Percentiles rank a stretch among this genome's conserved stretches.
These are phyloP conservation scores for Agonopterix alstromeriana DNA, from an alignment of 2,888 invertebrate species.

Conservation along the genomic window DNA sequence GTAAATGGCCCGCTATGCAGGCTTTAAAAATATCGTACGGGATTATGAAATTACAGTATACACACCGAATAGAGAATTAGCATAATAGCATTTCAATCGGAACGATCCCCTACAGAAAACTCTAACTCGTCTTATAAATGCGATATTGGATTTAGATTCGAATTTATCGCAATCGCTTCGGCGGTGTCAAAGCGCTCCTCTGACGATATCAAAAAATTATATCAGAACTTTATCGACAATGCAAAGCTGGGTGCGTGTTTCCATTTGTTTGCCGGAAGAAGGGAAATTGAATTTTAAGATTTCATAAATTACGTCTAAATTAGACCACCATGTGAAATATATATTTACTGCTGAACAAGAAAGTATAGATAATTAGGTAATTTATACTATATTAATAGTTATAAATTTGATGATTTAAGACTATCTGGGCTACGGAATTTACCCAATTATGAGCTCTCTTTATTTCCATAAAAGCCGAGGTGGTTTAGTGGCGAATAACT, in stretches of 20 bases:
- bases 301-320: not conserved
- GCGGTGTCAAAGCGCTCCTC: slow-evolving; percentile 51
- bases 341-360: too few species aligned
- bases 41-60: not conserved
- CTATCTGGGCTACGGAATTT: too few species aligned
- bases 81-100: slow-evolving; percentile 41
- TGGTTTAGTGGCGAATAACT: too few species aligned
- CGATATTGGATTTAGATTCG: slow-evolving; percentile 62
- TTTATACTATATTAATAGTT: too few species aligned
- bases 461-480: too few species aligned
- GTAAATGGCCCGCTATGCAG: too few species aligned
- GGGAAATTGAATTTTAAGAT: not conserved
- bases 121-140: slow-evolving; percentile 30
- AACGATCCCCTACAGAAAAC: slow-evolving; percentile 36
- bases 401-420: too few species aligned
- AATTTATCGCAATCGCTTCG: slow-evolving; percentile 56
- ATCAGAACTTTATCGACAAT: slow-evolving; percentile 60
- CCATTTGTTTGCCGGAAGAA: slow-evolving; percentile 9
- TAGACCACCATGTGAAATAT: too few species aligned
- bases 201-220: slow-evolving; percentile 61
- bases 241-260: slow-evolving; percentile 30
- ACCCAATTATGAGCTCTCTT: too few species aligned
- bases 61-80: slow-evolving; percentile 16
- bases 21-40: not conserved
- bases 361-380: too few species aligned